These are phyloP conservation scores for Drosophila novamexicana DNA, from an alignment of 1,140 invertebrate genomes.

Conservation along the genomic window DNA sequence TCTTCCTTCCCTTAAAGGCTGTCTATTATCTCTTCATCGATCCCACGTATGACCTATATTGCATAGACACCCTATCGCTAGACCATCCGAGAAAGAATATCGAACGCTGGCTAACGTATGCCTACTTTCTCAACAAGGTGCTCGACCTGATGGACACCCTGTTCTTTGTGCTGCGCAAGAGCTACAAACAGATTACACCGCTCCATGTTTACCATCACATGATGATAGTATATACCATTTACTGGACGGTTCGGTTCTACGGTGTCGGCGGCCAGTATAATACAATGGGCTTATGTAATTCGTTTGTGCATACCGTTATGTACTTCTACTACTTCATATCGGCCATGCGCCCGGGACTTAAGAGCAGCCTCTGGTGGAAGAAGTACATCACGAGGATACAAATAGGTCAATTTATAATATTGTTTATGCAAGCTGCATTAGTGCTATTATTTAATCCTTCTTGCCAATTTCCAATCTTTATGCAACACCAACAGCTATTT, in stretches of 20 bases:
- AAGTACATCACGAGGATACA: constrained; percentile 91
- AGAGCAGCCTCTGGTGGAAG: constrained; percentile 92
- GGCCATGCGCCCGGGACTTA: constrained; percentile 87
- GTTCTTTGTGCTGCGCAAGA: constrained; percentile 94
- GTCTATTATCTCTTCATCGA: neutral
- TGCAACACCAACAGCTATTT: constrained; percentile 85
- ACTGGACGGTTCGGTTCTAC: neutral
- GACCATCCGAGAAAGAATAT: constrained; percentile 25
- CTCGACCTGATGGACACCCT: constrained; percentile 89
- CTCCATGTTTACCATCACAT: constrained; percentile 95
- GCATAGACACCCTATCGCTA: neutral
- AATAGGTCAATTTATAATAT: constrained; percentile 90
- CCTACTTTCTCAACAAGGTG: constrained; percentile 53
- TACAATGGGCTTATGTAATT: constrained; percentile 90
- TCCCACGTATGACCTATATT: neutral
- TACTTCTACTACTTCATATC: constrained; percentile 90
- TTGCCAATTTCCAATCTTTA: constrained; percentile 88
- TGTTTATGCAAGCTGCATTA: constrained; percentile 87
- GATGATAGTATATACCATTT: constrained; percentile 50
- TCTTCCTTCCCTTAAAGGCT: constrained; percentile 1
- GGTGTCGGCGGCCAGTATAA: constrained; percentile 88
- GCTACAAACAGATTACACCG: constrained; percentile 91
- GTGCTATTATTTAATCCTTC: constrained; percentile 87
- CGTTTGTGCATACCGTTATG: constrained; percentile 92
- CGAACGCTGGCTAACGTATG: constrained; percentile 24